A percentile compares a stretch with the other conserved stretches of the same genome.
Conservation (phyloP, 2,797 vertebrate genomes). For the Anguilla pacifica region DNA sequence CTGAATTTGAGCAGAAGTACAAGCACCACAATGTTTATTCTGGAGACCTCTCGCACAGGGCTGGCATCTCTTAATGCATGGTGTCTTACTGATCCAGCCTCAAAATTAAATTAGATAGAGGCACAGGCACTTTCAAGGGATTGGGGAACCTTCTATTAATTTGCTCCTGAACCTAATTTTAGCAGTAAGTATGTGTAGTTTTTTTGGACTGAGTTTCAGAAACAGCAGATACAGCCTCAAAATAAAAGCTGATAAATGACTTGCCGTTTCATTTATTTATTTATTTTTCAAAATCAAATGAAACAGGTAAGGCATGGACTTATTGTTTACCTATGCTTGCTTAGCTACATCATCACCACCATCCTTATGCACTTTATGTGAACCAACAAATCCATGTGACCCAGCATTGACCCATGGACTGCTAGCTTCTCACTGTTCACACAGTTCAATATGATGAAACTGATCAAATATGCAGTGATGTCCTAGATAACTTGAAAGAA, state of each 20-base stretch:
- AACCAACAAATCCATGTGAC: not conserved
- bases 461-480: slow-evolving; percentile 8
- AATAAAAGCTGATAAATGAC: not conserved
- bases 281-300: not conserved
- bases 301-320: not conserved
- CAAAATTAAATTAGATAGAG: slow-evolving; percentile 9
- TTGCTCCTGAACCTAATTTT: slow-evolving; percentile 11
- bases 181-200: not conserved
- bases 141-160: slow-evolving; percentile 24
- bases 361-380: not conserved
- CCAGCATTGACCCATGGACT: not conserved
- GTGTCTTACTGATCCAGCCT: not conserved
- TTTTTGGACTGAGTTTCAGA: not conserved
- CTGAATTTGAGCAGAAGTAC: not conserved
- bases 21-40: not conserved
- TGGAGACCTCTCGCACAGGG: not conserved
- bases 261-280: not conserved
- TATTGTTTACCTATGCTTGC: not conserved
- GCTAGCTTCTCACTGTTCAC: not conserved
- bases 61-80: not conserved
- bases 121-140: slow-evolving; percentile 19
- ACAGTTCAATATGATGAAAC: not conserved
- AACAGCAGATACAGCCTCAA: not conserved
- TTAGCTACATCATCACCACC: not conserved
- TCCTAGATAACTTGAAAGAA: not conserved